These are phyloP conservation scores for Eupithecia inturbata DNA, from an alignment of 2,888 invertebrate species.

Conservation along the genomic window DNA sequence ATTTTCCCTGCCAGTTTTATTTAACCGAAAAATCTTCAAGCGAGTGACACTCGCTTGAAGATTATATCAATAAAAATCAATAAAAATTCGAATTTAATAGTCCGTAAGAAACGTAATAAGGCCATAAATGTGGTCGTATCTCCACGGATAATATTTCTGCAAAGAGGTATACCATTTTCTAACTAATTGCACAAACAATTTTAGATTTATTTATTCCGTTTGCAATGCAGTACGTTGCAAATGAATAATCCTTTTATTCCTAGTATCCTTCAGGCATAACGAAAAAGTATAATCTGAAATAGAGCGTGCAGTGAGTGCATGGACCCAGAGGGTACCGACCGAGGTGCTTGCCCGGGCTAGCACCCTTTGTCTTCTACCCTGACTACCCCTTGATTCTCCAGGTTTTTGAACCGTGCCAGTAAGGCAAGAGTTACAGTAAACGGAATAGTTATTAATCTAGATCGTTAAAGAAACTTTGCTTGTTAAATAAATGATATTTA, in stretches of 20 bases:
- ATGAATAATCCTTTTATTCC: constrained; percentile 51
- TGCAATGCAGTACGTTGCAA: constrained; percentile 17
- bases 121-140: neutral
- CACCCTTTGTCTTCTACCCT: constrained; percentile 65
- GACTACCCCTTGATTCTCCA: constrained; percentile 46
- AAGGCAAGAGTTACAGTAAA: constrained; percentile 47
- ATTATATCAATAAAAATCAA: too few relatives aligned
- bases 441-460: neutral
- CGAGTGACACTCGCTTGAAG: too few relatives aligned
- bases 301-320: constrained; percentile 64
- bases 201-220: neutral
- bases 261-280: constrained; percentile 65
- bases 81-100: neutral
- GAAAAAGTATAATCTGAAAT: constrained; percentile 67
- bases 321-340: constrained; percentile 66
- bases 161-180: neutral
- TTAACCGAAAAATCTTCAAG: neutral
- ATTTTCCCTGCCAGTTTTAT: neutral
- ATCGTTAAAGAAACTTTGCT: neutral
- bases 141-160: neutral
- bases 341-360: constrained; percentile 68
- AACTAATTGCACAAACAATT: neutral
- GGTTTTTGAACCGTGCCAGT: constrained; percentile 61
- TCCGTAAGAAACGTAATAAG: neutral
- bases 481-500: neutral